Conservation (phyloP, 1,140 invertebrate species). For the Ridgeia piscesae region DNA sequence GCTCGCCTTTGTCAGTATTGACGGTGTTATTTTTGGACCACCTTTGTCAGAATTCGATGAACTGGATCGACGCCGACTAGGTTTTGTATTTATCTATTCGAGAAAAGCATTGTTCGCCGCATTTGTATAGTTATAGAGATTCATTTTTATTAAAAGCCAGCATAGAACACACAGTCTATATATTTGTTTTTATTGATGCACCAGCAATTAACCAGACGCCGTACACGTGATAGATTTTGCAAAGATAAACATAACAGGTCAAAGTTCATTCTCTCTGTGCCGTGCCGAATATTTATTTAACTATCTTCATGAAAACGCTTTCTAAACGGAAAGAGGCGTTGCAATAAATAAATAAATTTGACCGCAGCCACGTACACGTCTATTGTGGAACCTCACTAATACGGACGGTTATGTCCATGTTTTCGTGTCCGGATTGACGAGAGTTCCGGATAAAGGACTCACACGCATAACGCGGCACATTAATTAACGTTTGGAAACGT, state of each 20-base stretch:
- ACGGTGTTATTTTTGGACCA: neutral
- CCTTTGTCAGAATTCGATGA: neutral
- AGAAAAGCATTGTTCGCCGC: neutral
- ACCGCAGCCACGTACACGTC: neutral
- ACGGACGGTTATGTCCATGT: no score
- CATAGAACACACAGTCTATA: neutral
- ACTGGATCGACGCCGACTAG: neutral
- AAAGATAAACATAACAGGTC: neutral
- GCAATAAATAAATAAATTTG: neutral
- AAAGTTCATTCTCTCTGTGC: neutral
- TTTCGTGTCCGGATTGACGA: no score
- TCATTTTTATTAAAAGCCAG: neutral
- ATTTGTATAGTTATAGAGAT: neutral
- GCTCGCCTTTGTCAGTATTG: neutral
- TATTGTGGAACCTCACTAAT: no score
- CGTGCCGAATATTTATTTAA: neutral
- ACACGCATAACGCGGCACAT: no score
- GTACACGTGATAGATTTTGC: neutral
- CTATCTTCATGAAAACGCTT: neutral
- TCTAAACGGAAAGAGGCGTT: no score
- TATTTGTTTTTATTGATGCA: neutral
- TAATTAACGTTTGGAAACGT: no score
- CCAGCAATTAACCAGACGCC: neutral
- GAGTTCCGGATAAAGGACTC: no score
- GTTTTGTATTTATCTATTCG: no score